A percentile compares a stretch with the other conserved stretches of the same genome.
Conservation (phyloP, 2,888 invertebrate genomes). For the Xestia sexstrigata region DNA sequence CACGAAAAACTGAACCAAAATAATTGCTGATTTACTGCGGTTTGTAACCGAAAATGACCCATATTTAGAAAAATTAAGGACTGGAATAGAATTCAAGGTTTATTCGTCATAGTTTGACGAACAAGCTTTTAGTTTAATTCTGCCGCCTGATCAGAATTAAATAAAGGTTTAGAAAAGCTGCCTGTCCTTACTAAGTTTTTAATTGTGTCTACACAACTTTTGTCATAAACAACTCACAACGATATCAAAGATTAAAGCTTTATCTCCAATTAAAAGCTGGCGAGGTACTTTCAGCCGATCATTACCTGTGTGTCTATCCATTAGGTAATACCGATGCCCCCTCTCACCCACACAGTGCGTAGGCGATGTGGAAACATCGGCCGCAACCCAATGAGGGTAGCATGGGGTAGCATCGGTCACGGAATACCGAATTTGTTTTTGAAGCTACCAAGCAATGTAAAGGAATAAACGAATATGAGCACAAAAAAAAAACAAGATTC, state of each 20-base stretch:
- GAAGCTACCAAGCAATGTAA: background rate
- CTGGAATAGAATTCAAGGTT: background rate
- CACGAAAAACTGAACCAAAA: no score
- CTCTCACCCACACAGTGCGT: constrained; percentile 7
- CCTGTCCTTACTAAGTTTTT: background rate
- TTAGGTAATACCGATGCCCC: constrained; percentile 34
- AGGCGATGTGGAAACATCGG: background rate
- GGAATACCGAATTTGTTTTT: background rate
- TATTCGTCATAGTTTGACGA: background rate
- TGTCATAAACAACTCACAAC: constrained; percentile 29
- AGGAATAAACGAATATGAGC: background rate
- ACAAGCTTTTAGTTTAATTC: background rate
- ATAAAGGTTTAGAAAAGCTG: background rate
- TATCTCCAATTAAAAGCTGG: constrained; percentile 50
- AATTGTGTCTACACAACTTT: background rate
- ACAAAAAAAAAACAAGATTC: background rate
- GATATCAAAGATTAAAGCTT: constrained; percentile 37
- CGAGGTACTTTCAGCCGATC: constrained; percentile 6
- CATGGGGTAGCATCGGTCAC: constrained; percentile 29
- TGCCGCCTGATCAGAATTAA: background rate
- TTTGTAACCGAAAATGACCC: background rate
- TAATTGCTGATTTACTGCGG: no score
- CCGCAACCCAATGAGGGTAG: background rate
- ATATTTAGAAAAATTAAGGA: background rate
- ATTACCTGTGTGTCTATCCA: constrained; percentile 20